Conservation (phyloP, 2,888 invertebrate genomes). For the Acronicta alni region DNA sequence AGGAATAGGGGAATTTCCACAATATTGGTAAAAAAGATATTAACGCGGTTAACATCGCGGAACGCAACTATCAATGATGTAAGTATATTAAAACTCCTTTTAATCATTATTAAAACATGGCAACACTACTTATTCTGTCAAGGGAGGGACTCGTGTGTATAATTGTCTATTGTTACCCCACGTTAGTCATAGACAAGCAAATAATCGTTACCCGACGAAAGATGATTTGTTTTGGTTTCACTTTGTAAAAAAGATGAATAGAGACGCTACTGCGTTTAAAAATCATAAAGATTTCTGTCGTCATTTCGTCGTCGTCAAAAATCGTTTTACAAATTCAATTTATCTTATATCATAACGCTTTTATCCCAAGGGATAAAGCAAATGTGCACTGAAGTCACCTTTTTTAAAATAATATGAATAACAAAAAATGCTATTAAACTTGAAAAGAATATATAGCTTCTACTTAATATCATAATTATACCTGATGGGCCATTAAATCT, state of each 20-base stretch:
- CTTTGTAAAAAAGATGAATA: slow-evolving; percentile 2
- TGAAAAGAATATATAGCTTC: not conserved
- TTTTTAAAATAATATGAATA: not conserved
- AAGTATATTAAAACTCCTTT: slow-evolving; percentile 17
- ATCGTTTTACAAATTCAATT: no score
- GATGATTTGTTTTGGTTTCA: slow-evolving; percentile 46
- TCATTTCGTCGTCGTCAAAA: no score
- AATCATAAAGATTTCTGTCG: no score
- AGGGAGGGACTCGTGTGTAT: slow-evolving; percentile 46
- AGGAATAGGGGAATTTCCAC: no score
- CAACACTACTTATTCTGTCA: slow-evolving; percentile 37
- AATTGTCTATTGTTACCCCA: slow-evolving; percentile 54
- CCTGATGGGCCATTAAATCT: slow-evolving; percentile 1
- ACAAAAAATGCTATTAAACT: slow-evolving; percentile 11
- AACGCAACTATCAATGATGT: no score
- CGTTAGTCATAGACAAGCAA: slow-evolving; percentile 39
- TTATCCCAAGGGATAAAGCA: no score
- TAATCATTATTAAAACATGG: slow-evolving; percentile 22
- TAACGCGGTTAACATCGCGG: no score
- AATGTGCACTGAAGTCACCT: no score
- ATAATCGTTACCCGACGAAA: slow-evolving; percentile 27
- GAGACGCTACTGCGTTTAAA: not conserved
- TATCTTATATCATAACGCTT: no score
- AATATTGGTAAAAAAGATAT: no score
- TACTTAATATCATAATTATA: slow-evolving; percentile 5